Evolutionary conservation across 2,113 vertebrate genomes (phyloP).

Genomic region (Pituophis catenifer): DNA sequence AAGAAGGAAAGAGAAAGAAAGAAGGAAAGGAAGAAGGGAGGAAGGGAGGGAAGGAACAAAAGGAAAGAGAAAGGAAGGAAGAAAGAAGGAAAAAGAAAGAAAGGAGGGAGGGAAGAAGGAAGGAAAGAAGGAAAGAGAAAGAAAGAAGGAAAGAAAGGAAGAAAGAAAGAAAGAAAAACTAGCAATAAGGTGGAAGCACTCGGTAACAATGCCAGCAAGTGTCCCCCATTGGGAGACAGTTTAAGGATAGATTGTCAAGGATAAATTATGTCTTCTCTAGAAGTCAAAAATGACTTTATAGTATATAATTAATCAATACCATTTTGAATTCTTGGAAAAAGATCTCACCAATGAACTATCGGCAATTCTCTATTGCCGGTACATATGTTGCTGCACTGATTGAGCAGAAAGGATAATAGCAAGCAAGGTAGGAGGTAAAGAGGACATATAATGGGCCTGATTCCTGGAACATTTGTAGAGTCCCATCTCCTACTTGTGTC

Average conservation of each 20-base stretch:
- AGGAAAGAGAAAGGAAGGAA: too few relatives aligned
- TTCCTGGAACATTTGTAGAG: neutral
- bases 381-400: neutral
- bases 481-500: neutral
- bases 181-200: neutral
- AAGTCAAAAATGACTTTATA: neutral
- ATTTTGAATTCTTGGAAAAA: neutral
- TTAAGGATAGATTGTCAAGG: neutral
- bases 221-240: neutral
- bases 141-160: too few relatives aligned
- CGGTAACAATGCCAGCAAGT: neutral
- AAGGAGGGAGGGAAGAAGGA: too few relatives aligned
- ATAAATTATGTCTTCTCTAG: neutral
- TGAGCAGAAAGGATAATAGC: neutral
- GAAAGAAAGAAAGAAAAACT: too few relatives aligned
- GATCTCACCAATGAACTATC: neutral
- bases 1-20: rapidly evolving
- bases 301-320: neutral
- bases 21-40: too few relatives aligned
- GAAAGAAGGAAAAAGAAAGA: too few relatives aligned
- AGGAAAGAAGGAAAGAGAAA: too few relatives aligned
- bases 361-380: neutral
- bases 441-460: neutral
- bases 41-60: too few relatives aligned
- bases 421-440: neutral